phyloP scores from a whole-genome alignment of 2,113 vertebrate species.

The Pterophyllum scalare region DNA sequence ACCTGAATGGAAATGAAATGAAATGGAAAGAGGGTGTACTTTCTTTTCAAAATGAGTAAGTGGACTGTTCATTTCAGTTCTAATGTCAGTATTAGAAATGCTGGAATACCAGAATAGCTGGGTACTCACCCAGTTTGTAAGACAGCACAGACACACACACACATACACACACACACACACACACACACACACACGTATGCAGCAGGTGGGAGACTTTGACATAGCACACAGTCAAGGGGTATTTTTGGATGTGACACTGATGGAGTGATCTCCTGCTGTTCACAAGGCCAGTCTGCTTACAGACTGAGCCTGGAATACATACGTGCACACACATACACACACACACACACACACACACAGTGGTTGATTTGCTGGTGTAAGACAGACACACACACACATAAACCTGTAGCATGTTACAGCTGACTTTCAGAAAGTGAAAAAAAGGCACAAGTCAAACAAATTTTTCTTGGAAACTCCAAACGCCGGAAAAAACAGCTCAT shows the following conservation, averaged over 20 bases:
- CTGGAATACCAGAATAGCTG: neutral
- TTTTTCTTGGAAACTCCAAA: constrained; percentile 11
- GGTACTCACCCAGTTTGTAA: neutral
- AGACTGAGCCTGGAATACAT: neutral
- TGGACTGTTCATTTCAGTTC: neutral
- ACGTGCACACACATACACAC: neutral
- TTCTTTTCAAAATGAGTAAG: neutral
- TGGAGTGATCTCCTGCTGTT: constrained; percentile 46
- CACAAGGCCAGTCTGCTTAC: constrained; percentile 18
- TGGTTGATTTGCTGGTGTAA: neutral
- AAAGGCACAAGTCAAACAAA: neutral
- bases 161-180: neutral
- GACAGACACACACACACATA: constrained; percentile 15
- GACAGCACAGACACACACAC: neutral
- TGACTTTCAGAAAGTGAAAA: neutral
- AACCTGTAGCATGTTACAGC: neutral
- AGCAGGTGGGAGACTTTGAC: constrained; percentile 67
- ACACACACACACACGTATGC: constrained; percentile 13
- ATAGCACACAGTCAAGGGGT: constrained; percentile 72
- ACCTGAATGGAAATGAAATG: too few species aligned
- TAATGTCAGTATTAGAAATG: neutral
- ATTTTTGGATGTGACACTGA: constrained; percentile 77
- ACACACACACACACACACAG: neutral
- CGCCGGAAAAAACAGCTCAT: neutral
- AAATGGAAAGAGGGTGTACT: neutral